phyloP scores from a whole-genome alignment of 2,113 vertebrate genomes.

The Pelecanus crispus region DNA sequence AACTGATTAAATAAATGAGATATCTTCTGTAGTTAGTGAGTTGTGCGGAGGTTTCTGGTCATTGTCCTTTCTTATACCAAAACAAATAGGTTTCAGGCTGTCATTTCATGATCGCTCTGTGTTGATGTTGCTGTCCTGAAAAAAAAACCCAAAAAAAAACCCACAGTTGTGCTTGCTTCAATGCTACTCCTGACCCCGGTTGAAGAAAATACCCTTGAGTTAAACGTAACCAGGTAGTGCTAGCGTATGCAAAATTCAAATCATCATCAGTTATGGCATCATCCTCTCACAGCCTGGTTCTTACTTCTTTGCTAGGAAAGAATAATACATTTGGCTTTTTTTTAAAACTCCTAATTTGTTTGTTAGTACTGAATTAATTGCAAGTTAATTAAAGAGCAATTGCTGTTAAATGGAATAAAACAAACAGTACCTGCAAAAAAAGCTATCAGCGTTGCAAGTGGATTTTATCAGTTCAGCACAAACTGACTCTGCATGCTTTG shows the following conservation, averaged over 20 bases:
- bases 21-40: conserved; percentile 62
- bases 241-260: not conserved
- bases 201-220: not conserved
- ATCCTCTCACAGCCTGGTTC: not conserved
- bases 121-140: not conserved
- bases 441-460: not conserved
- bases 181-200: not conserved
- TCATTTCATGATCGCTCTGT: not conserved
- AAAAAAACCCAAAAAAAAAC: not conserved
- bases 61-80: not conserved
- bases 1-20: conserved; percentile 52
- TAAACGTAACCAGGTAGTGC: accelerated
- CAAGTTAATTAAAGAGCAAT: not conserved
- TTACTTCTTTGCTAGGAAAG: not conserved
- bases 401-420: not conserved
- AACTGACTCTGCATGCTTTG: not conserved
- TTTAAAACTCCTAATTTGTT: not conserved
- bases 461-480: not conserved
- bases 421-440: not conserved
- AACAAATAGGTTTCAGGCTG: not conserved
- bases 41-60: not conserved
- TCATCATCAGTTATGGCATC: not conserved
- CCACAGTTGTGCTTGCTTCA: not conserved
- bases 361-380: not conserved
- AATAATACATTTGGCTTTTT: not conserved